A percentile compares a stretch with the other conserved stretches of the same genome.
phyloP scores from a whole-genome alignment of 1,140 invertebrate genomes.

The Cyclargus thomasi region DNA sequence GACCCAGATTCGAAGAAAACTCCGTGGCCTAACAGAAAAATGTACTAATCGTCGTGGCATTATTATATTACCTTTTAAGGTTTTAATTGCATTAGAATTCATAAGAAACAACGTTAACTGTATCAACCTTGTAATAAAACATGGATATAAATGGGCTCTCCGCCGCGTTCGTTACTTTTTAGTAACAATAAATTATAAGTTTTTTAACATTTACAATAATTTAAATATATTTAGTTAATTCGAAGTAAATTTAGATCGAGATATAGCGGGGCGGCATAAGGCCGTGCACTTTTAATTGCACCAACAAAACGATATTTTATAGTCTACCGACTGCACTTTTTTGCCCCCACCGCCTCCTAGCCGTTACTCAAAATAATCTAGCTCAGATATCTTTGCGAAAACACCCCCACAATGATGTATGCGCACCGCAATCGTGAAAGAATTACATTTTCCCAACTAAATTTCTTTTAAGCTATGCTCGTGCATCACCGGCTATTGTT shows the following conservation, averaged over 20 bases:
- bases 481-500: neutral
- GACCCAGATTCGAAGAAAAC: neutral
- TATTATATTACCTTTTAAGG: constrained; percentile 1
- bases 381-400: constrained; percentile 53
- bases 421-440: constrained; percentile 46
- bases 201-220: neutral
- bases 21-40: neutral
- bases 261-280: constrained; percentile 26
- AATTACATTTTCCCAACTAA: constrained; percentile 39
- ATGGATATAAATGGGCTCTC: constrained; percentile 6
- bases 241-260: constrained; percentile 20
- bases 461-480: constrained; percentile 30
- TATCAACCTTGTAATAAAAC: constrained; percentile 7
- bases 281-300: constrained; percentile 58
- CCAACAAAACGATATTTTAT: constrained; percentile 61
- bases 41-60: neutral
- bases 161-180: neutral
- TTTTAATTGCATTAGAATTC: constrained; percentile 1
- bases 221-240: constrained; percentile 15
- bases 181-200: constrained; percentile 1
- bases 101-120: neutral
- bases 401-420: constrained; percentile 54
- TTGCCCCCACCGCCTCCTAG: constrained; percentile 32
- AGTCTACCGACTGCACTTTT: constrained; percentile 49
- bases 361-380: constrained; percentile 70